Evolutionary conservation across 2,113 vertebrate genomes (phyloP).

Genomic region (Hemiprocne comata): DNA sequence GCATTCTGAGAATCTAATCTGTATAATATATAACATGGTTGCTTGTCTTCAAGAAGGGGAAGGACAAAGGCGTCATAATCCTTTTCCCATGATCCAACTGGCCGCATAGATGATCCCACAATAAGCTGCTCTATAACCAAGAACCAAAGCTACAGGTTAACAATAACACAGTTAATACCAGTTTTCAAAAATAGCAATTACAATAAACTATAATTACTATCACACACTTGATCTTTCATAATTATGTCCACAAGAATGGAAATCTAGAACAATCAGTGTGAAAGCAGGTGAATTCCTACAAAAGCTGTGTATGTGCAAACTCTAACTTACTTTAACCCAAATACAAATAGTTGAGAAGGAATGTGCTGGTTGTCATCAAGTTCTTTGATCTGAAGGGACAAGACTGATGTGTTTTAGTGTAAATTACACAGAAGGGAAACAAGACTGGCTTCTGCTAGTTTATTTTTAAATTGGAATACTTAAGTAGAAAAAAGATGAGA

Average conservation of each 20-base stretch:
- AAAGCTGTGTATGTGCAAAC: neutral
- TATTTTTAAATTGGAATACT: neutral
- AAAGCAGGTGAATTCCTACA: neutral
- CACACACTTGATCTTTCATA: neutral
- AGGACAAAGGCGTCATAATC: constrained; percentile 91
- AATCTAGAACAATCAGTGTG: neutral
- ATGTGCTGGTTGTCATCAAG: neutral
- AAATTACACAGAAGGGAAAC: neutral
- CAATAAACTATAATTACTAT: neutral
- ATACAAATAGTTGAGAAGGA: neutral
- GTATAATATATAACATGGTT: constrained; percentile 92
- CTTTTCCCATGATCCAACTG: constrained; percentile 88
- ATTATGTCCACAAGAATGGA: neutral
- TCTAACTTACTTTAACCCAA: neutral
- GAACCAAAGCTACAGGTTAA: neutral
- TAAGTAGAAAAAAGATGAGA: neutral
- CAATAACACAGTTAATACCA: neutral
- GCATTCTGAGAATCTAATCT: constrained; percentile 94
- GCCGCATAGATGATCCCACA: constrained; percentile 80
- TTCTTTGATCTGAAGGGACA: neutral
- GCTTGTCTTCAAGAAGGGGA: constrained; percentile 87
- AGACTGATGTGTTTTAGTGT: neutral
- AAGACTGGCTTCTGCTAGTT: neutral
- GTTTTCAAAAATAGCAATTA: neutral
- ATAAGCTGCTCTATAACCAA: constrained; percentile 87